Evolutionary conservation across 2,113 vertebrate genomes (phyloP).

Genomic region (Scartelaos histophorus): DNA sequence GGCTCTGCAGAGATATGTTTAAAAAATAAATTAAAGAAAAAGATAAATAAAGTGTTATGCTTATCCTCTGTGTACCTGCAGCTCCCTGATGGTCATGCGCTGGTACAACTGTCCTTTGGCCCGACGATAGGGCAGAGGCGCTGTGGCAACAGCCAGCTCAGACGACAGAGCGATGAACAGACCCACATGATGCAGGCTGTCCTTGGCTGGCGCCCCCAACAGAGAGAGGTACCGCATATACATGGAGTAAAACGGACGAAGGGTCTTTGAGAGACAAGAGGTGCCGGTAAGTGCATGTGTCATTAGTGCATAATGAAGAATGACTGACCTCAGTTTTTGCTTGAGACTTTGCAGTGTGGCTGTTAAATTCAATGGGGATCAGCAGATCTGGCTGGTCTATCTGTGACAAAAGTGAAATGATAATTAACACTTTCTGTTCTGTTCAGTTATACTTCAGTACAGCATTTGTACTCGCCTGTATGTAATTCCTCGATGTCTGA

Average conservation of each 20-base stretch:
- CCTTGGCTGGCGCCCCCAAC: conserved; percentile 68
- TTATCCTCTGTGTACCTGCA: conserved; percentile 76
- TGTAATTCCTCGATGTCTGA: conserved; percentile 74
- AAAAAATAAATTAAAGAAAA: background rate
- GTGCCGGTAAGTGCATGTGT: conserved; percentile 7
- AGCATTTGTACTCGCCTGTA: conserved; percentile 64
- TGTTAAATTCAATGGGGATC: conserved; percentile 82
- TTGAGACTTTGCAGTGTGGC: conserved; percentile 67
- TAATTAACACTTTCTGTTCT: conserved; percentile 9
- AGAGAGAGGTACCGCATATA: conserved; percentile 75
- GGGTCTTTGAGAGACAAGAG: conserved; percentile 30
- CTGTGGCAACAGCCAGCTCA: conserved; percentile 74
- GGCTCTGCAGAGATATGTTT: conserved; percentile 69
- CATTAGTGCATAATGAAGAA: background rate
- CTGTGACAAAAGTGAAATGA: conserved; percentile 67
- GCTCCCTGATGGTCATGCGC: conserved; percentile 78
- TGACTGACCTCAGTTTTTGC: conserved; percentile 72
- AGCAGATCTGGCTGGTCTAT: conserved; percentile 91
- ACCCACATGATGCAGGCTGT: conserved; percentile 63
- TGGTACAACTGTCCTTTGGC: conserved; percentile 77
- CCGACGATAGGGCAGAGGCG: conserved; percentile 73
- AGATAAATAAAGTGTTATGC: background rate
- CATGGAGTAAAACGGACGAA: conserved; percentile 78
- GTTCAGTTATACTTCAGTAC: background rate
- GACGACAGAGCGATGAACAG: conserved; percentile 83